These are phyloP conservation scores for Bellardia bayeri DNA, from an alignment of 2,888 invertebrate species.

Conservation along the genomic window DNA sequence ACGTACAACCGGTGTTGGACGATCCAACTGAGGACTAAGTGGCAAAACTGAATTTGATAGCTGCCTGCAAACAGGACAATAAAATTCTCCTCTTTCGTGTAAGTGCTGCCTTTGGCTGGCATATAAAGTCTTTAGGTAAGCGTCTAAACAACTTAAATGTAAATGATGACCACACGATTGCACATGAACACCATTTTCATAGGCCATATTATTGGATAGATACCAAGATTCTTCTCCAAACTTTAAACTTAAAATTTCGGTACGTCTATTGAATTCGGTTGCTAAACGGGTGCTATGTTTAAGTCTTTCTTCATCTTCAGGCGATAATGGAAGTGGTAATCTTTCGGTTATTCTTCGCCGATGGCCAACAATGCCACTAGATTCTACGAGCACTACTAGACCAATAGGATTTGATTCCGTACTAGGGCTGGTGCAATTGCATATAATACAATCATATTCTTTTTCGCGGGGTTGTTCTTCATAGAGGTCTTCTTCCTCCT, in stretches of 20 bases:
- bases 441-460: slow-evolving; percentile 98
- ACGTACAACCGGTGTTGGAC: slow-evolving; percentile 87
- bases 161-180: slow-evolving; percentile 99
- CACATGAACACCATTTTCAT: slow-evolving; percentile 96
- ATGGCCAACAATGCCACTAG: slow-evolving; percentile 95
- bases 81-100: slow-evolving; percentile 93
- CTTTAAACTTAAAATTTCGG: slow-evolving; percentile 90
- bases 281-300: slow-evolving; percentile 88
- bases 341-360: slow-evolving; percentile 85
- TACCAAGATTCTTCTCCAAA: slow-evolving; percentile 93
- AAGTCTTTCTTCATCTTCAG: slow-evolving; percentile 87
- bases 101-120: slow-evolving; percentile 91
- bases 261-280: slow-evolving; percentile 90
- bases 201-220: slow-evolving; percentile 91
- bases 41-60: slow-evolving; percentile 95
- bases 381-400: slow-evolving; percentile 92
- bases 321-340: slow-evolving; percentile 86
- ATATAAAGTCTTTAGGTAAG: slow-evolving; percentile 94
- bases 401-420: slow-evolving; percentile 94
- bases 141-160: slow-evolving; percentile 96
- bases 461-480: slow-evolving; percentile 87
- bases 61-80: slow-evolving; percentile 97
- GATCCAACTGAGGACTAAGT: slow-evolving; percentile 89
- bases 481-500: slow-evolving; percentile 86
- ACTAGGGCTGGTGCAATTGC: slow-evolving; percentile 94